Evolutionary conservation across 2,797 vertebrate species (phyloP), one percentile per base, ranked within the genome.

Genomic region (Buceros bicornis): DNA sequence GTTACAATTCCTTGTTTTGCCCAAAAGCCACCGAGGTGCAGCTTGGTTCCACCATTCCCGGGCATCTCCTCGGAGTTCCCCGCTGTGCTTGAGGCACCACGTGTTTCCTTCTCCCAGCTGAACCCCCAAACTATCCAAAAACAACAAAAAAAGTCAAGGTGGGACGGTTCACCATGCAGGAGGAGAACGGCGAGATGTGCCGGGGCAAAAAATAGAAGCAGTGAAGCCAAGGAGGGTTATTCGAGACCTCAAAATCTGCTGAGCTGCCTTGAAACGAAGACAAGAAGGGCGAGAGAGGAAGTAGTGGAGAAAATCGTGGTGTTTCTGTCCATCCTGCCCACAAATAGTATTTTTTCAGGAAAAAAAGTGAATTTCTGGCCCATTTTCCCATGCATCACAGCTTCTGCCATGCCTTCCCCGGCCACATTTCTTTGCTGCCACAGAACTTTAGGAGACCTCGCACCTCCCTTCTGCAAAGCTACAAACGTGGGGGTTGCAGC

Each of bases 301-400:
- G 11, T 11, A 54, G 43, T 37, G 16, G 48, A 84, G n/a, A 60
- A 78, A 82, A 91, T 64, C 5, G 6, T 1, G 26, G 33, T 51
- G 29, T 33, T 69, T 80, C 58, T 31, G 13, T 53, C 11, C 54
- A 28, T 67, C 17, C 45, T 4, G 2, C 7, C 29, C 78, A 40
- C 8, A 77, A 73, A 15, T 0, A 43, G 6, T 42, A 13, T 20
- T 58, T 77, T 51, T 62, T 58, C 6, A 47, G 10, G 1, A 87
- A 77, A 43, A 43, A 87, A 72, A 35, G 13, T 20, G 16, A 22
- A 29, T 60, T 79, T 14, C 17, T 43, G 51, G 16, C 43, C 70
- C 10, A 4, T 37, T 73, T 78, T 73, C 60, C 47, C 37, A 47
- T 3, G 31, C 2, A 3, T 5, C 60, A 64, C 0, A 0, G 21